A percentile compares a stretch with the other conserved stretches of the same genome.
Evolutionary conservation across 2,888 invertebrate species (phyloP).

Genomic region (Elaeidobius kamerunicus): DNA sequence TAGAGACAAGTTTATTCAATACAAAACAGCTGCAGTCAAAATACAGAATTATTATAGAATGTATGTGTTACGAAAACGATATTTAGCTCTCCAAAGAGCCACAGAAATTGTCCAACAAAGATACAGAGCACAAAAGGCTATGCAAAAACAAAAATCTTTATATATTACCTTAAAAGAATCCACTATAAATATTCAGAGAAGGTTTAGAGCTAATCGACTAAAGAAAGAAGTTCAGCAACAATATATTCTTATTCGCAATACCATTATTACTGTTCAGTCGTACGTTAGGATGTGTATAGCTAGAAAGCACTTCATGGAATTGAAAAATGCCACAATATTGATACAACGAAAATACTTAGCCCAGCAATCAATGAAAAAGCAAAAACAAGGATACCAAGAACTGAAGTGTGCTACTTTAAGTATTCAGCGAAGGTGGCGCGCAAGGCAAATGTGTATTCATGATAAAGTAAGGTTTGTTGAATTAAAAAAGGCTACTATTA

Average conservation of each 20-base stretch:
- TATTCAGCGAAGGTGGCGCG: constrained; percentile 40
- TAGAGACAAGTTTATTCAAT: constrained; percentile 28
- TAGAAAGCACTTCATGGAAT: constrained; percentile 29
- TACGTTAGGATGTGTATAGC: constrained; percentile 15
- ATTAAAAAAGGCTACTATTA: constrained; percentile 36
- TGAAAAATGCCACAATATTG: constrained; percentile 29
- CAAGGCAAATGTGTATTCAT: constrained; percentile 35
- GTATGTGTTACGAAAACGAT: constrained; percentile 16
- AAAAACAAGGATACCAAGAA: constrained; percentile 31
- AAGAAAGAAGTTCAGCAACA: constrained; percentile 46
- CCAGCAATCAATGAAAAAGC: constrained; percentile 33
- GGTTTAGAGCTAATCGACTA: constrained; percentile 48
- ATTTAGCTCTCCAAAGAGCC: constrained; percentile 30
- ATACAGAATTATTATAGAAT: constrained; percentile 36
- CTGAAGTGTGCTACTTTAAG: constrained; percentile 33
- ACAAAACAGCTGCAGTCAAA: constrained; percentile 1
- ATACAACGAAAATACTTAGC: constrained; percentile 45
- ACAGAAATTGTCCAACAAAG: constrained; percentile 41
- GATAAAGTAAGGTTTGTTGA: constrained; percentile 32
- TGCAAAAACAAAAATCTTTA: constrained; percentile 12
- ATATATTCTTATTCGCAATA: constrained; percentile 2
- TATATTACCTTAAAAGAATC: constrained; percentile 20
- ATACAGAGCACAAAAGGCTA: constrained; percentile 38
- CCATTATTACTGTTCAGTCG: constrained; percentile 17
- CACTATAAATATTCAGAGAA: constrained; percentile 51